Evolutionary conservation across 2,888 invertebrate species (phyloP), one percentile per base, ranked within the genome.

Genomic region (Gymnocheta viridis): DNA sequence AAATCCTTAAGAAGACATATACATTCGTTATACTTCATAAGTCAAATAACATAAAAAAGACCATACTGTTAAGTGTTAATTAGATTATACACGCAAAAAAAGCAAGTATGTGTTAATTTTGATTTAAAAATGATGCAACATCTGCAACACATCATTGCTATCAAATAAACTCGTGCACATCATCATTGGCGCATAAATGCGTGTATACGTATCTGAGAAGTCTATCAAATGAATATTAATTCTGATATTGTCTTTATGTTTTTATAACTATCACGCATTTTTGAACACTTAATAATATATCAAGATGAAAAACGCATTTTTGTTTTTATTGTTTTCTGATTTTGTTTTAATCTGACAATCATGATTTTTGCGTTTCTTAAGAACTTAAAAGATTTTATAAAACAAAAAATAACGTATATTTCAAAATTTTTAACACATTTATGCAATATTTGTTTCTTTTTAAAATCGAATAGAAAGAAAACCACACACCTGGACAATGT

Each of bases 231-330:
- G 19, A 73, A 47, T 67, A 81, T 81, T 81, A 69, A 77, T 77
- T 77, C 22, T 51, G 67, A 60, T 70, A 47, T 14, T 41, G 22
- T 60, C 17, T 58, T 7, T 56, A 41, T 82, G 84, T 85, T 85
- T 87, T 86, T 86, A 86, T 85, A 84, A 85, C 88, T 87, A 89
- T 89, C 87, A 89, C 87, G 87, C 89, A 89, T 88, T 88, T 32
- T 67, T n/a, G 60, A 81, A 44, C 60, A 70, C 54, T 76, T 74
- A 35, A 58, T 73, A 29, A 47, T 58, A 60, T 32, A 12, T 35
- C 12, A 86, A 87, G 83, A 86, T 72, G 54, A 78, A 54, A 35
- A 41, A 49, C 24, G 66, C 4, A 49, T 73, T 87, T 87, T 86
- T 86, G 87, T 88, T 88, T 77, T 72, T 88, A 86, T 87, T n/a